Conservation (phyloP, 2,888 invertebrate species). For the Pterobdella sp. region DNA sequence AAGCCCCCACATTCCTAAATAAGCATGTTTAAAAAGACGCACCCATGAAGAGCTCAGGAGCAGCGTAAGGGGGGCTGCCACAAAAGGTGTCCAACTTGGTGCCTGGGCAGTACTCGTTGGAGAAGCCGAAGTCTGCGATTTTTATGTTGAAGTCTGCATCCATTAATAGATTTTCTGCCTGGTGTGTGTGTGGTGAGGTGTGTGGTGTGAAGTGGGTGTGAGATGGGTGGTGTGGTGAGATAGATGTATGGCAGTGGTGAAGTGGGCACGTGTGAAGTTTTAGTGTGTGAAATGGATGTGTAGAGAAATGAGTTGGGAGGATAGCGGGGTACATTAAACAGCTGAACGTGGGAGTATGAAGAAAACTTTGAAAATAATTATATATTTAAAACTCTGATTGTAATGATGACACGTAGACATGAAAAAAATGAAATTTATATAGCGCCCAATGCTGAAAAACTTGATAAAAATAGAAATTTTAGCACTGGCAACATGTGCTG, state of each 20-base stretch:
- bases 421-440: too few relatives aligned
- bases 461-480: too few relatives aligned
- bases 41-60: conserved; percentile 95
- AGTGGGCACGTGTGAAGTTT: background rate
- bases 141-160: conserved; percentile 99
- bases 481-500: too few relatives aligned
- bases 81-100: conserved; percentile 99
- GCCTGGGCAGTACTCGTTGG: conserved; percentile 96
- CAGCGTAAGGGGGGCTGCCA: conserved; percentile 68
- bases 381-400: too few relatives aligned
- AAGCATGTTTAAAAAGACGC: conserved; percentile 13
- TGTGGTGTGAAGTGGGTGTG: background rate
- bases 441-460: too few relatives aligned
- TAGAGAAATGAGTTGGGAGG: too few relatives aligned
- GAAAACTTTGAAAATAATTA: too few relatives aligned
- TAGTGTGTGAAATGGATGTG: background rate
- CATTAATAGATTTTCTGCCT: conserved; percentile 96
- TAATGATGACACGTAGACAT: too few relatives aligned
- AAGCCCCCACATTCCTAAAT: background rate
- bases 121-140: conserved; percentile 99
- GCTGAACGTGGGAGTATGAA: too few relatives aligned
- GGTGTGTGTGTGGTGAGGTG: conserved; percentile 29
- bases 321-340: too few relatives aligned
- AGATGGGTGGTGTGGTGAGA: background rate
- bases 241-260: background rate